phyloP scores from a whole-genome alignment of 2,888 invertebrate species.

The Druceiella hillmani region DNA sequence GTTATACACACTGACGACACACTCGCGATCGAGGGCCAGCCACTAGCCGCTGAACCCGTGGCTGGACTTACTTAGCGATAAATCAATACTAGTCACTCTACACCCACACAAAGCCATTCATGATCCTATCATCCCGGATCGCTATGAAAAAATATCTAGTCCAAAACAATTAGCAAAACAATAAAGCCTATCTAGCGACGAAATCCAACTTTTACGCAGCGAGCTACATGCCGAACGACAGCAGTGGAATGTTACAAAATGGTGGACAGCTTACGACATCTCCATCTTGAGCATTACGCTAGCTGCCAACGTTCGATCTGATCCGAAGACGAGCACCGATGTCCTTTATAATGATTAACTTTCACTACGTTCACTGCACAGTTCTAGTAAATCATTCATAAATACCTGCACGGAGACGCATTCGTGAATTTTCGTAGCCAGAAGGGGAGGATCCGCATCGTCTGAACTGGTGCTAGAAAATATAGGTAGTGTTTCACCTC shows the following conservation, averaged over 20 bases:
- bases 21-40: slow-evolving; percentile 35
- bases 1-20: slow-evolving; percentile 33
- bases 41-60: slow-evolving; percentile 30
- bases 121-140: too few relatives aligned
- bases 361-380: too few relatives aligned
- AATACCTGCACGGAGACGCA: slow-evolving; percentile 64
- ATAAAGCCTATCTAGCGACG: too few relatives aligned
- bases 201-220: too few relatives aligned
- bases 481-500: slow-evolving; percentile 56
- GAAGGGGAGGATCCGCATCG: slow-evolving; percentile 48
- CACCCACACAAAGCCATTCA: background rate
- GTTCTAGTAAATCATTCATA: too few relatives aligned
- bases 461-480: slow-evolving; percentile 53
- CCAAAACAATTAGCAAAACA: too few relatives aligned
- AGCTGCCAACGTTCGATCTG: slow-evolving; percentile 48
- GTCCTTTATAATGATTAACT: slow-evolving; percentile 47
- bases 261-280: slow-evolving; percentile 57
- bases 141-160: too few relatives aligned
- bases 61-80: slow-evolving; percentile 47
- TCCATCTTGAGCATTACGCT: slow-evolving; percentile 47
- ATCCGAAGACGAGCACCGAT: slow-evolving; percentile 52
- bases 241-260: slow-evolving; percentile 52
- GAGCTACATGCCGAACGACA: slow-evolving; percentile 48
- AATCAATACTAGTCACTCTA: slow-evolving; percentile 47
- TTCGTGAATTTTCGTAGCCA: slow-evolving; percentile 59